Percentiles rank a stretch among this genome's conserved stretches.
Evolutionary conservation across 2,113 vertebrate species (phyloP).

Genomic region (Tupaia chinensis): DNA sequence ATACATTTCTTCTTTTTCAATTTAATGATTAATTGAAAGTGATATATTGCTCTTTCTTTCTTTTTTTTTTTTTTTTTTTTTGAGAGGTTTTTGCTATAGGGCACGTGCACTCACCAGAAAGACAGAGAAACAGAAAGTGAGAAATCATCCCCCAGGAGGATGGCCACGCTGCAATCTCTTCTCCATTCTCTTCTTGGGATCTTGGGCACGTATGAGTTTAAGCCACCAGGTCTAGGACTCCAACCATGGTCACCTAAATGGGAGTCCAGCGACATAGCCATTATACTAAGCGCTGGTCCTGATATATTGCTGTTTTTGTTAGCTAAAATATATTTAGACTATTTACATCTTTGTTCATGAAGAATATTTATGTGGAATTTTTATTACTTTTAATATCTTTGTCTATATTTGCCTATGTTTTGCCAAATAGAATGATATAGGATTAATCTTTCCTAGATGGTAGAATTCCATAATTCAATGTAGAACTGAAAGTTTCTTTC

Average conservation of each 20-base stretch:
- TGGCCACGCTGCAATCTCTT: too few species aligned
- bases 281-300: too few species aligned
- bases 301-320: not conserved
- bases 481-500: not conserved
- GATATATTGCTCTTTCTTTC: not conserved
- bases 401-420: not conserved
- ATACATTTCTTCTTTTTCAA: not conserved
- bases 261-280: too few species aligned
- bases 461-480: not conserved
- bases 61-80: too few species aligned
- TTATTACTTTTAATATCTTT: not conserved
- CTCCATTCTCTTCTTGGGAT: too few species aligned
- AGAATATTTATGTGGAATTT: not conserved
- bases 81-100: too few species aligned
- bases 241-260: too few species aligned
- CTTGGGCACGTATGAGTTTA: too few species aligned
- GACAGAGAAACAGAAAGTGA: too few species aligned
- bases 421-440: not conserved
- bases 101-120: too few species aligned
- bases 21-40: not conserved
- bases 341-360: not conserved
- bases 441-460: not conserved
- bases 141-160: too few species aligned
- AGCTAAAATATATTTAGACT: conserved; percentile 27
- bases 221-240: too few species aligned